phyloP scores from a whole-genome alignment of 2,888 invertebrate species.

The Tinea semifulvella region DNA sequence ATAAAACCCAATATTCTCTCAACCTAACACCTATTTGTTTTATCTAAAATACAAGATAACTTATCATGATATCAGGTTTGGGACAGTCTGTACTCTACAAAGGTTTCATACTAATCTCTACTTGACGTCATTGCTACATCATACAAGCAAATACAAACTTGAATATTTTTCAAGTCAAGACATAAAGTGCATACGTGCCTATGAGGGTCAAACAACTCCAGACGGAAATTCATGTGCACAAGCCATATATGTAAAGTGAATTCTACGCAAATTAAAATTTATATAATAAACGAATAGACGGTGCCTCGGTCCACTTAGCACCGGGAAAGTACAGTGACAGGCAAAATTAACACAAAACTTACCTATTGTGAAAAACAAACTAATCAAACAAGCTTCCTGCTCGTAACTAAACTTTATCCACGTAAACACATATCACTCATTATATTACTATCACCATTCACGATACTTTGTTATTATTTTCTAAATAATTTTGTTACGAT shows the following conservation, averaged over 20 bases:
- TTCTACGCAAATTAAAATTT: neutral
- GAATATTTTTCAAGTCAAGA: neutral
- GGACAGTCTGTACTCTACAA: constrained; percentile 2
- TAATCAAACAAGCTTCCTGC: constrained; percentile 33
- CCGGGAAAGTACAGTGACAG: constrained; percentile 40
- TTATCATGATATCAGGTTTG: constrained; percentile 1
- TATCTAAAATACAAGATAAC: neutral
- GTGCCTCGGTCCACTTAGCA: constrained; percentile 28
- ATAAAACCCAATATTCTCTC: neutral
- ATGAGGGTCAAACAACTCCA: constrained; percentile 6
- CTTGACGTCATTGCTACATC: constrained; percentile 11
- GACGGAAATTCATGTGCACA: constrained; percentile 5
- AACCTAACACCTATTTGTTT: neutral
- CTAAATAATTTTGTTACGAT: constrained; percentile 50
- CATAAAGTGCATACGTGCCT: neutral
- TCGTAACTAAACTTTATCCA: constrained; percentile 30
- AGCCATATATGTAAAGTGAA: neutral
- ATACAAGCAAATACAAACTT: neutral
- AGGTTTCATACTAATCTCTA: neutral
- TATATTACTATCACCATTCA: constrained; percentile 45
- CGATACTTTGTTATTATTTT: constrained; percentile 45
- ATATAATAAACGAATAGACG: constrained; percentile 20
- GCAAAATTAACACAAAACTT: constrained; percentile 36
- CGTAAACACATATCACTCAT: constrained; percentile 49
- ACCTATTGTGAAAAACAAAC: constrained; percentile 48